Evolutionary conservation across 2,113 vertebrate species (phyloP).

Genomic region (Scopus umbretta): DNA sequence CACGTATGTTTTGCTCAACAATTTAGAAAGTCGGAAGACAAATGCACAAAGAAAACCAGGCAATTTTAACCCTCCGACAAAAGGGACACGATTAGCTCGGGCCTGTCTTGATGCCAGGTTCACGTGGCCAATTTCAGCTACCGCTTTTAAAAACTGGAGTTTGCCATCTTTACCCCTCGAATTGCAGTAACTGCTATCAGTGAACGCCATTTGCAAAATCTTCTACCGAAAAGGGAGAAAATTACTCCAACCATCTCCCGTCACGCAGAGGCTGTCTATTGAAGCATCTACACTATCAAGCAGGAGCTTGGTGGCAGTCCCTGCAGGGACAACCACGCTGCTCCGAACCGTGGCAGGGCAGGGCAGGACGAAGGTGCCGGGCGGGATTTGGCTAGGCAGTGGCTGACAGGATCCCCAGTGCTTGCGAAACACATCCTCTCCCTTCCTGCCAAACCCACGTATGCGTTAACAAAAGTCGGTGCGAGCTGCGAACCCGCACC

Average conservation of each 20-base stretch:
- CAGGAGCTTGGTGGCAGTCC: not conserved
- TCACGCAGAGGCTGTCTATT: not conserved
- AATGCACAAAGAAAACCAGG: not conserved
- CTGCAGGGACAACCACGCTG: not conserved
- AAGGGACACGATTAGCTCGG: not conserved
- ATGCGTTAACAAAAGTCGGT: not conserved
- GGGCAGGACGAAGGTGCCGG: not conserved
- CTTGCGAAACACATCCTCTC: not conserved
- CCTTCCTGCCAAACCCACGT: not conserved
- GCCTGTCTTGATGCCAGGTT: not conserved
- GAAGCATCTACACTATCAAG: not conserved
- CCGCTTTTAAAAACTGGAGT: not conserved
- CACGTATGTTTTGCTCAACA: not conserved
- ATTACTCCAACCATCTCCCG: not conserved
- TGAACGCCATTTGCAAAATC: not conserved
- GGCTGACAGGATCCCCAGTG: not conserved
- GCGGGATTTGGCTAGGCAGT: not conserved
- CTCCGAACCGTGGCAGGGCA: not conserved
- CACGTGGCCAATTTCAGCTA: not conserved
- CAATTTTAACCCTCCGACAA: fast-evolving
- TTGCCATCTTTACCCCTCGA: not conserved
- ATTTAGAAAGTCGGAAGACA: not conserved
- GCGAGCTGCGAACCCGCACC: not conserved
- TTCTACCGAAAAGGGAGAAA: not conserved
- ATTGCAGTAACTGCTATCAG: not conserved